A percentile compares a stretch with the other conserved stretches of the same genome.
phyloP scores from a whole-genome alignment of 1,140 invertebrate genomes.

The Elysia chlorotica region DNA sequence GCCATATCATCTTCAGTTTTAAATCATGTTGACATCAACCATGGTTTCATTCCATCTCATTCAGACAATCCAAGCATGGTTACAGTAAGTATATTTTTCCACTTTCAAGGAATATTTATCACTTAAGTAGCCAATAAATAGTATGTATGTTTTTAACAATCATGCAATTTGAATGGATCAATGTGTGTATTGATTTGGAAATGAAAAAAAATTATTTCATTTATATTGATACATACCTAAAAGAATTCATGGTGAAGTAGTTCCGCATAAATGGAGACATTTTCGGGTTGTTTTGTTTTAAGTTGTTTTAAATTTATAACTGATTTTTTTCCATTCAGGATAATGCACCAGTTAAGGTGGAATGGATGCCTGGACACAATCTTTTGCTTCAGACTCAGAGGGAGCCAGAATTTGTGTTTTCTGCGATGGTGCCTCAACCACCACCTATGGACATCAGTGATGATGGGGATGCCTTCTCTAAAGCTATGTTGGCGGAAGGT shows the following conservation, averaged over 20 bases:
- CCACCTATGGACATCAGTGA: conserved; percentile 53
- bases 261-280: neutral
- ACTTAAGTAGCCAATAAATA: neutral
- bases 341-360: conserved; percentile 4
- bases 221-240: neutral
- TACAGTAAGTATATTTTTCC: neutral
- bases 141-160: neutral
- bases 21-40: too few species aligned
- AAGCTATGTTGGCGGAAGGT: conserved; percentile 31
- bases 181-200: neutral
- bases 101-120: neutral
- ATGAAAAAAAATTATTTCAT: neutral
- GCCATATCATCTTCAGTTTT: neutral
- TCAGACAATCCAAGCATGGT: too few species aligned
- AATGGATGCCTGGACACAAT: conserved; percentile 11
- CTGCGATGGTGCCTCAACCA: conserved; percentile 7
- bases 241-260: neutral
- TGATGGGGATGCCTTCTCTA: conserved; percentile 48
- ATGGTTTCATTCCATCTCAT: too few species aligned
- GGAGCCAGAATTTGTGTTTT: neutral
- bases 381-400: neutral
- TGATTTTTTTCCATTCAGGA: conserved; percentile 1
- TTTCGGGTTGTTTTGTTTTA: neutral
- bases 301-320: too few species aligned
- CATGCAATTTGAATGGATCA: neutral